Evolutionary conservation across 2,888 invertebrate species (phyloP), one percentile per base, ranked within the genome.

Genomic region (Hirudinaria manillensis): DNA sequence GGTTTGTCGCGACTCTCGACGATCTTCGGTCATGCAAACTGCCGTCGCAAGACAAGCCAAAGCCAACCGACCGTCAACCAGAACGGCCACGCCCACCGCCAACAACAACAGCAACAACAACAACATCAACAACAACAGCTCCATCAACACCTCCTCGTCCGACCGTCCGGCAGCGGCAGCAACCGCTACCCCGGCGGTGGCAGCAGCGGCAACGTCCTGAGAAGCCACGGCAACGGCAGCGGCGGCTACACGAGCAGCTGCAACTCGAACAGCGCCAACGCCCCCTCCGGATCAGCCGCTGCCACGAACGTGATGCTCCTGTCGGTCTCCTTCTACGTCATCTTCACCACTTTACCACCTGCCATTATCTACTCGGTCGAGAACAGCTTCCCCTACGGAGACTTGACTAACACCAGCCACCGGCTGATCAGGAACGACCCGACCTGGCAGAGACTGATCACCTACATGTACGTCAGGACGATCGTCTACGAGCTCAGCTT

Each of bases 251-350:
- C 67, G 24, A 70, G 68, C 53, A 70, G 55, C 74, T 76, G 19
- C 67, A 75, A 19, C 75, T 45, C 67, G 24, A 70, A 65, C 53
- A 70, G 55, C 74, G 75, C 13, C 55, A 74, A 10, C 75, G 77
- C 0, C 77, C 79, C 32, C 4, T 2, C n/a, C 56, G 32, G 51
- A 1, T 55, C 72, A 80, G 80, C 70, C 79, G 77, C 75, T n/a
- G 83, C 84, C 0, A 84, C 83, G 0, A 85, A 84, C 4, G 80
- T 83, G 24, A 84, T 84, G 21, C 78, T 85, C 1, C 78, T 85
- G 29, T 81, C 82, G 1, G 84, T 85, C 16, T 85, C 84, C 3
- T 85, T 85, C 77, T 85, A 84, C 77, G 80, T 84, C 13, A 84
- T 85, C 34, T 81, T 83, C 75, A 85, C 84, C 6, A 80, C 83